These are phyloP conservation scores for Forbesichthys agassizii DNA, from an alignment of 2,113 vertebrate species.

Conservation along the genomic window DNA sequence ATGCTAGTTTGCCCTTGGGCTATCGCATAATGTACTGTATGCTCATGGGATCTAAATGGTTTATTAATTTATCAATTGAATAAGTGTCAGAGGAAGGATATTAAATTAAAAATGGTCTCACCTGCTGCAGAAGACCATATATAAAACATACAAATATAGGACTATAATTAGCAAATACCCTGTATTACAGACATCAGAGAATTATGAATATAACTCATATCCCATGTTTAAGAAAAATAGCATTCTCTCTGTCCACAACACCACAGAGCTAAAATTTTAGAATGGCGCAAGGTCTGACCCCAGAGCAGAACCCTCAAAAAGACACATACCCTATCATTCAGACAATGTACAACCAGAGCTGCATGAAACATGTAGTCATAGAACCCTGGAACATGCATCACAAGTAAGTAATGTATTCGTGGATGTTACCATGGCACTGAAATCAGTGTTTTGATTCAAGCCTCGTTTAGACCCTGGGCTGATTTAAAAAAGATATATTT, in stretches of 20 bases:
- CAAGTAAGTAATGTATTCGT: slow-evolving; percentile 17
- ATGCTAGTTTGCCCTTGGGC: slow-evolving; percentile 10
- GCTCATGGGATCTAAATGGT: slow-evolving; percentile 31
- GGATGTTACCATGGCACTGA: slow-evolving; percentile 16
- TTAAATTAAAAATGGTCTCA: slow-evolving; percentile 49
- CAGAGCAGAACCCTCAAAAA: no score
- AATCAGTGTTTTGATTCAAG: slow-evolving; percentile 19
- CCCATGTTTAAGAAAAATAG: no score
- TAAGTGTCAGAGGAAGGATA: slow-evolving; percentile 24
- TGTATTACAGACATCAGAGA: no score
- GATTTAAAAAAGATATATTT: slow-evolving; percentile 1
- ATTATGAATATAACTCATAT: no score
- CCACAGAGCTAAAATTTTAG: no score
- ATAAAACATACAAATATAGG: not conserved
- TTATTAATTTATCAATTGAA: slow-evolving; percentile 23
- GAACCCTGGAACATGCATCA: slow-evolving; percentile 28
- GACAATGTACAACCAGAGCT: no score
- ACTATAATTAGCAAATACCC: not conserved
- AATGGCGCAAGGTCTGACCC: no score
- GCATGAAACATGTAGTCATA: no score
- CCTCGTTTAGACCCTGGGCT: slow-evolving; percentile 6
- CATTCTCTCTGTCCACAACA: no score
- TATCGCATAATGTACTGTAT: slow-evolving; percentile 23
- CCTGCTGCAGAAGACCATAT: slow-evolving; percentile 21
- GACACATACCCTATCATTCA: no score